phyloP scores from a whole-genome alignment of 1,140 invertebrate species.

The Hesperophylax magnus region DNA sequence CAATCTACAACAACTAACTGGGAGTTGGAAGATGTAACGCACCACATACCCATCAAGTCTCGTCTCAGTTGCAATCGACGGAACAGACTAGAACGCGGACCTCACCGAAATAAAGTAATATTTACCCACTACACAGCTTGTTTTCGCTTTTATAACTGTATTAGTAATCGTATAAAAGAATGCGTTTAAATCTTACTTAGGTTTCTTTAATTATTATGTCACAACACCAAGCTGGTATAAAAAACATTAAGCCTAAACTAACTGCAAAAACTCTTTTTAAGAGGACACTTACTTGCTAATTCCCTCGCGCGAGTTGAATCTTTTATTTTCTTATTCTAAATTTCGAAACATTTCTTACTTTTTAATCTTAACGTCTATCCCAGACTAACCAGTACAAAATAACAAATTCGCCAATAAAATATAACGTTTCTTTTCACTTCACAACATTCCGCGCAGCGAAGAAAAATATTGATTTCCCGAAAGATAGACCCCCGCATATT shows the following conservation, averaged over 20 bases:
- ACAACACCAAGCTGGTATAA: conserved; percentile 74
- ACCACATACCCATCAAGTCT: neutral
- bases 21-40: too few species aligned
- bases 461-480: conserved; percentile 55
- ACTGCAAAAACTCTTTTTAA: conserved; percentile 72
- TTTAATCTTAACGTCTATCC: conserved; percentile 51
- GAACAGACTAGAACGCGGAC: conserved; percentile 31
- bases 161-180: conserved; percentile 50
- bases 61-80: neutral
- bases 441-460: conserved; percentile 46
- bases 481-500: conserved; percentile 13
- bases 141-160: conserved; percentile 59
- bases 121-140: conserved; percentile 69
- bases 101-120: neutral
- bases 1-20: too few species aligned
- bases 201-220: conserved; percentile 63
- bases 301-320: conserved; percentile 63
- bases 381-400: conserved; percentile 52
- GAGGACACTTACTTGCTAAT: conserved; percentile 70
- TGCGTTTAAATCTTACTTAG: conserved; percentile 52
- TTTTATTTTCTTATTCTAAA: conserved; percentile 28
- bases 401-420: conserved; percentile 51
- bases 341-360: conserved; percentile 56
- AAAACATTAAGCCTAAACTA: conserved; percentile 73
- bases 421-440: conserved; percentile 44